Percentiles rank a stretch among this genome's conserved stretches.
phyloP scores from a whole-genome alignment of 1,140 invertebrate genomes.

The Laodelphax striatellus region DNA sequence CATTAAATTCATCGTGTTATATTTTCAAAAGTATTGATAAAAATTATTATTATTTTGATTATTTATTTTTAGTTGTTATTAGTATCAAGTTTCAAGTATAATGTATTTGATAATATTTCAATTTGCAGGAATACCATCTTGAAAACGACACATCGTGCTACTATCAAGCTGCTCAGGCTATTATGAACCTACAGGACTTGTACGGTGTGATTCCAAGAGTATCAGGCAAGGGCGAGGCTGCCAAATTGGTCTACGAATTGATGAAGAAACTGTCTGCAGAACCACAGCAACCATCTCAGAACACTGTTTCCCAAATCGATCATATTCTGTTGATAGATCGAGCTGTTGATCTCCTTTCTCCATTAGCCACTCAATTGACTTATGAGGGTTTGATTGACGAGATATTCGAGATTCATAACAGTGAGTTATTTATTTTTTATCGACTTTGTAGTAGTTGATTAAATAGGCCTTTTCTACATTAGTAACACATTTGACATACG shows the following conservation, averaged over 20 bases:
- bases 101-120: too few relatives aligned
- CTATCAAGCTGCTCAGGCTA: slow-evolving; percentile 76
- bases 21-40: too few relatives aligned
- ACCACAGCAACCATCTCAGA: slow-evolving; percentile 36
- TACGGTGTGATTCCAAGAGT: slow-evolving; percentile 85
- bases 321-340: slow-evolving; percentile 81
- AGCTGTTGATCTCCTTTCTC: slow-evolving; percentile 81
- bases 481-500: too few relatives aligned
- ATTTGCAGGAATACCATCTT: slow-evolving; percentile 60
- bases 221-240: slow-evolving; percentile 79
- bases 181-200: slow-evolving; percentile 73
- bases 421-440: slow-evolving; percentile 35
- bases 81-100: too few relatives aligned
- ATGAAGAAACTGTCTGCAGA: slow-evolving; percentile 68
- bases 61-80: too few relatives aligned
- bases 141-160: slow-evolving; percentile 82
- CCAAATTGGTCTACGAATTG: slow-evolving; percentile 80
- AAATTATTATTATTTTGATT: too few relatives aligned
- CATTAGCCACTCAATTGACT: slow-evolving; percentile 87
- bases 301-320: slow-evolving; percentile 59
- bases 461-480: too few relatives aligned
- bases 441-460: not conserved
- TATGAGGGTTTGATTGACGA: slow-evolving; percentile 97
- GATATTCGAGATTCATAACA: slow-evolving; percentile 62
- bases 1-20: too few relatives aligned